phyloP scores from a whole-genome alignment of 1,140 invertebrate species.

The Drosophila sproati region DNA sequence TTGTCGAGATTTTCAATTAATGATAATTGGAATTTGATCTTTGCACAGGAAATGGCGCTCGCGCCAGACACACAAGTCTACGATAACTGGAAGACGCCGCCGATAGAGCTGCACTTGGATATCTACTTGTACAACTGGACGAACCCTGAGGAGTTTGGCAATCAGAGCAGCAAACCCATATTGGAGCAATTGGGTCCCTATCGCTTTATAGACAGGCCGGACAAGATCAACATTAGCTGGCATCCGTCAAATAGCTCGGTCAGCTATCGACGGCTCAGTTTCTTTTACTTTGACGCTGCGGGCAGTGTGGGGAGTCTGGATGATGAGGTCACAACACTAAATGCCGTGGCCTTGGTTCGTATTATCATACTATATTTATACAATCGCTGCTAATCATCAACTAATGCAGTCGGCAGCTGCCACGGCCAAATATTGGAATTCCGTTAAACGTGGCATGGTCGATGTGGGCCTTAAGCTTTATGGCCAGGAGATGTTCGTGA shows the following conservation, averaged over 20 bases:
- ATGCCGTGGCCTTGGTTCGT: slow-evolving; percentile 93
- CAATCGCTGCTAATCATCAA: neutral
- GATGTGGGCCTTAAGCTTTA: slow-evolving; percentile 86
- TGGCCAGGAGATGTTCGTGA: slow-evolving; percentile 86
- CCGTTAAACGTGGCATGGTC: slow-evolving; percentile 86
- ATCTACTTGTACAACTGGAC: slow-evolving; percentile 94
- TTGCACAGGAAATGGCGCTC: slow-evolving; percentile 87
- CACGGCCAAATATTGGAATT: slow-evolving; percentile 86
- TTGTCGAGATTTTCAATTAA: slow-evolving; percentile 73
- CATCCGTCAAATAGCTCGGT: slow-evolving; percentile 91
- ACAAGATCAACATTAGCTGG: slow-evolving; percentile 90
- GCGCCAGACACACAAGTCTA: slow-evolving; percentile 87
- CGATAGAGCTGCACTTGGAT: slow-evolving; percentile 91
- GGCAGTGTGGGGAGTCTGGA: slow-evolving; percentile 90
- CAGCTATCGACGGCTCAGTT: slow-evolving; percentile 90
- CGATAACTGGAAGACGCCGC: slow-evolving; percentile 89
- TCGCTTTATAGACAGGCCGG: slow-evolving; percentile 88
- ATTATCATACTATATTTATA: neutral
- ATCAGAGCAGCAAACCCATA: slow-evolving; percentile 86
- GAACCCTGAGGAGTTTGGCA: slow-evolving; percentile 87
- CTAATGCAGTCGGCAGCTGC: slow-evolving; percentile 89
- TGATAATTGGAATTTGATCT: slow-evolving; percentile 54
- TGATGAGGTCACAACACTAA: slow-evolving; percentile 92
- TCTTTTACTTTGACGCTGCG: slow-evolving; percentile 90
- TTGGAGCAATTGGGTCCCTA: slow-evolving; percentile 91